These are phyloP conservation scores for Maconellicoccus hirsutus DNA, from an alignment of 1,140 invertebrate genomes.

Conservation along the genomic window DNA sequence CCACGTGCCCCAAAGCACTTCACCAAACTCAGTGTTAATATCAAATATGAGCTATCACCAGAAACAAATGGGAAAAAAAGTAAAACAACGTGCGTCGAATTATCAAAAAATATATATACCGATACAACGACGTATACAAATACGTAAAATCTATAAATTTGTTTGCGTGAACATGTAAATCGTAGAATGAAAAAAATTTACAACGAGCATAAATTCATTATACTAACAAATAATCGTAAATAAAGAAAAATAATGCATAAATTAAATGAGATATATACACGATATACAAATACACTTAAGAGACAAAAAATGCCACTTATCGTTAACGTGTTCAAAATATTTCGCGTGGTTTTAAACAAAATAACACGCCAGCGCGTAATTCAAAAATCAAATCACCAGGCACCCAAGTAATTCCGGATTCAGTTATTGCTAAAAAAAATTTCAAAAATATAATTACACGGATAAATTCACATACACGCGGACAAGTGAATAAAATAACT, in stretches of 20 bases:
- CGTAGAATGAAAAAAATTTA: background rate
- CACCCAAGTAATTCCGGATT: background rate
- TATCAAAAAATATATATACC: no score
- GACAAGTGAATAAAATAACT: no score
- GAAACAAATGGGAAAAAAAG: no score
- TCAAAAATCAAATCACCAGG: background rate
- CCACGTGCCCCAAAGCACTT: no score
- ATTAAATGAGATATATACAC: background rate
- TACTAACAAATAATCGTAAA: background rate
- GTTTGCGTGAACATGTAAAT: no score
- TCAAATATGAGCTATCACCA: no score
- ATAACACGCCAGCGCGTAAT: background rate
- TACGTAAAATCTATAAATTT: no score
- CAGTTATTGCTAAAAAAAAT: background rate
- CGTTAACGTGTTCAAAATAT: background rate
- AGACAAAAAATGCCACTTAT: background rate
- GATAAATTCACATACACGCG: no score
- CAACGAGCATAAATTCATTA: background rate
- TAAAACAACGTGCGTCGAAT: no score
- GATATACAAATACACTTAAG: background rate
- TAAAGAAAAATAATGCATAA: background rate
- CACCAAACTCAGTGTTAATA: no score
- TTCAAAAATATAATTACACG: no score
- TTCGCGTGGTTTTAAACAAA: background rate
- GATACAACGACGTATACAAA: no score